phyloP scores from a whole-genome alignment of 2,888 invertebrate species.

The Pterostichus madidus region DNA sequence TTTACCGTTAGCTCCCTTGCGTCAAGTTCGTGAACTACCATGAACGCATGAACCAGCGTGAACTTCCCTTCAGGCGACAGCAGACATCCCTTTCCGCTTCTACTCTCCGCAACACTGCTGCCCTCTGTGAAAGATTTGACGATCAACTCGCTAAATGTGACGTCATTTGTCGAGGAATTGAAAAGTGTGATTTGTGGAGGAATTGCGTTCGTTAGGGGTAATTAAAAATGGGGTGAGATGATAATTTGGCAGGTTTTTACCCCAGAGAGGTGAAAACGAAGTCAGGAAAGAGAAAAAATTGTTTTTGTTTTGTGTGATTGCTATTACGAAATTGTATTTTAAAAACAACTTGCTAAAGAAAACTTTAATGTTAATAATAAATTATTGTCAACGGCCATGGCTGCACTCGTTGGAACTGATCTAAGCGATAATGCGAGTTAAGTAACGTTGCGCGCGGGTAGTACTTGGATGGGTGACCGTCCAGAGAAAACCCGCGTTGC shows the following conservation, averaged over 20 bases:
- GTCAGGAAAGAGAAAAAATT: no score
- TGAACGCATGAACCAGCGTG: slow-evolving; percentile 31
- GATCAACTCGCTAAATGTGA: neutral
- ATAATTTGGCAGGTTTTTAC: neutral
- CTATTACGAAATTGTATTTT: no score
- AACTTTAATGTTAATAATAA: no score
- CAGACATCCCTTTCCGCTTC: slow-evolving; percentile 24
- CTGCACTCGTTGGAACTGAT: no score
- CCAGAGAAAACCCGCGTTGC: no score
- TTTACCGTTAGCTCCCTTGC: slow-evolving; percentile 16
- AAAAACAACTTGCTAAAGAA: no score
- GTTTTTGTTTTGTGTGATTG: no score
- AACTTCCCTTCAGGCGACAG: slow-evolving; percentile 26
- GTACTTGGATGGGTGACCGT: no score
- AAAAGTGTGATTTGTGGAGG: slow-evolving; percentile 29
- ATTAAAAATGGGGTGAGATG: slow-evolving; percentile 15
- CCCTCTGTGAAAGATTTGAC: neutral
- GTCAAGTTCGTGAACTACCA: slow-evolving; percentile 29
- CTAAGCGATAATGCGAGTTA: no score
- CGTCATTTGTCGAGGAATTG: slow-evolving; percentile 25
- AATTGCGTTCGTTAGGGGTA: slow-evolving; percentile 7
- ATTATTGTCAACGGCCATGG: no score
- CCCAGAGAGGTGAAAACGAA: neutral
- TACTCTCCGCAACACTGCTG: neutral
- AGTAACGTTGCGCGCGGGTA: no score